Conservation (phyloP, 2,888 invertebrate species). For the Drosophila mayaguana region DNA sequence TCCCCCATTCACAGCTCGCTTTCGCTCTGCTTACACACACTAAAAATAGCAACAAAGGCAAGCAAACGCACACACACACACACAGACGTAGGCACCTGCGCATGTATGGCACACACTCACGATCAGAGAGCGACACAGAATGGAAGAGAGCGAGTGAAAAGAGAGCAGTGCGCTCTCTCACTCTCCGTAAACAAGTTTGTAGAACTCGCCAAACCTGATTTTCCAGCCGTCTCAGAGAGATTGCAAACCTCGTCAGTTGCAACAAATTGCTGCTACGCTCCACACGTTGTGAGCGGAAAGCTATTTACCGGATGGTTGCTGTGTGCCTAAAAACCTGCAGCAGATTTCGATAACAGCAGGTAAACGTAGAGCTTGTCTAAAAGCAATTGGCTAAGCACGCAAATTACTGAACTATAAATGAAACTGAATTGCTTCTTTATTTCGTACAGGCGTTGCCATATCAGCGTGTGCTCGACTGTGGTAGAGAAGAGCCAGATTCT, state of each 20-base stretch:
- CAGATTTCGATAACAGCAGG: slow-evolving; percentile 54
- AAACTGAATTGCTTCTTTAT: slow-evolving; percentile 20
- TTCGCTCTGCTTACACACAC: slow-evolving; percentile 30
- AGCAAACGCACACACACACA: neutral
- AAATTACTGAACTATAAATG: neutral
- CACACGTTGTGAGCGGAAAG: slow-evolving; percentile 47
- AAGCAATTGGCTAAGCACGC: slow-evolving; percentile 1
- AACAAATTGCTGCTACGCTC: slow-evolving; percentile 49
- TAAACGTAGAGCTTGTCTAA: slow-evolving; percentile 16
- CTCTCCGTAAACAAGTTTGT: slow-evolving; percentile 56
- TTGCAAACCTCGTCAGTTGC: slow-evolving; percentile 42
- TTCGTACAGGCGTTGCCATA: slow-evolving; percentile 59
- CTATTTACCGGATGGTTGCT: slow-evolving; percentile 7
- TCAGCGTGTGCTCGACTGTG: slow-evolving; percentile 28
- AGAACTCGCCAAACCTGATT: slow-evolving; percentile 68
- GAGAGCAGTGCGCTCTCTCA: slow-evolving; percentile 36
- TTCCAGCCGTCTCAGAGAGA: slow-evolving; percentile 53
- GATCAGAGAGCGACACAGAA: slow-evolving; percentile 31
- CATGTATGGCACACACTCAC: slow-evolving; percentile 9
- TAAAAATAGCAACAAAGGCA: slow-evolving; percentile 51
- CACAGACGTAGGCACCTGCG: neutral
- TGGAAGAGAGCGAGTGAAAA: slow-evolving; percentile 1
- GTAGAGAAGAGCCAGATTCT: slow-evolving; percentile 26
- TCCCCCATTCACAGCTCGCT: slow-evolving; percentile 5
- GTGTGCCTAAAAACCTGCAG: slow-evolving; percentile 73